Base-by-base conservation (phyloP, 2,113 vertebrate species). In the Petroica traversi region DNA sequence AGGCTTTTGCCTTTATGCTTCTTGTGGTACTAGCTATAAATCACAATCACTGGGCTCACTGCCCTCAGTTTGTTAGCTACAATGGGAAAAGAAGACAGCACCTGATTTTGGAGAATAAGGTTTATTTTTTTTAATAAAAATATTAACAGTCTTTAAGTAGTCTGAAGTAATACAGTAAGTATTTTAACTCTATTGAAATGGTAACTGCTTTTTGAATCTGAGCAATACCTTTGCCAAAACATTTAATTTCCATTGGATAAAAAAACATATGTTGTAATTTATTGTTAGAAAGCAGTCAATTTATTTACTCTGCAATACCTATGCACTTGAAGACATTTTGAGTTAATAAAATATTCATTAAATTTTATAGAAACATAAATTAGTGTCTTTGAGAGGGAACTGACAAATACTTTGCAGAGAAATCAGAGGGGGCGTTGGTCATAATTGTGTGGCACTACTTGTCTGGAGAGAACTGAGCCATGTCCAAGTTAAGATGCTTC, bases 391-490 rank as follows among this genome's bases (percentile, higher is more conserved):
- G 43, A 36, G 33, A 54, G 31, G 38, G 31, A 75, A 9, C 29
- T 59, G 71, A 6, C 16, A 49, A 41, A 26, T 64, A 59, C 12
- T 11, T 78, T 2, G 3, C 24, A 51, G 45, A 68, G 34, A 34
- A 88, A 40, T 78, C n/a, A 34, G 9, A 26, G n/a, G 15, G 12
- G 9, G 10, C 69, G 17, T 52, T 69, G 55, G 3, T 83, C 17
- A 11, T 85, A 36, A 48, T 51, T 54, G 22, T 0, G 0, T 61
- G 49, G 28, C 40, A 49, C 46, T 7, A 6, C 0, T 51, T 79
- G 28, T 46, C n/a, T 68, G 58, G 26, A 76, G 75, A 61, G 52
- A 85, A 4, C 51, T 48, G 52, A 90, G 14, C 3, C 23, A 40
- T 31, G 45, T 90, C 19, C 29, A 19, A 11, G 14, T 66, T 67